These are phyloP conservation scores for Delphinus delphis DNA, from an alignment of 2,113 vertebrate species.

Conservation along the genomic window DNA sequence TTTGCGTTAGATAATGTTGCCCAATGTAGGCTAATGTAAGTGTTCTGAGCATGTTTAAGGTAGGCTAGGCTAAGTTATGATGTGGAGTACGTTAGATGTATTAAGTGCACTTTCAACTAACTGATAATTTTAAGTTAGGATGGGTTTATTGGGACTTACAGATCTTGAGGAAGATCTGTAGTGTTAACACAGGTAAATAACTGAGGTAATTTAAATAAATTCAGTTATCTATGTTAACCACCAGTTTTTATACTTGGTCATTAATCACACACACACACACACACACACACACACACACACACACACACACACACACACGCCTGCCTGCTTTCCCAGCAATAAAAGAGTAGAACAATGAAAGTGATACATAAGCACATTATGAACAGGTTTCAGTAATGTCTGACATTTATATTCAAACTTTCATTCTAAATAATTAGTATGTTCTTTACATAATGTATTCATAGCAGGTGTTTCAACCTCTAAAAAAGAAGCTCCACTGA, in stretches of 20 bases:
- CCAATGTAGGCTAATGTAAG: not conserved
- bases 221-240: not conserved
- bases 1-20: not conserved
- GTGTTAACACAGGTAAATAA: not conserved
- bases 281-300: no score
- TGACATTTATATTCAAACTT: slow-evolving; percentile 56
- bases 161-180: not conserved
- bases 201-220: not conserved
- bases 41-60: not conserved
- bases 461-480: slow-evolving; percentile 55
- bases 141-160: not conserved
- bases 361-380: slow-evolving; percentile 7
- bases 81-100: not conserved
- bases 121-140: not conserved
- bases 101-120: not conserved
- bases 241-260: not conserved
- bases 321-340: not conserved
- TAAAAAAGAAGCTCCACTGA: slow-evolving; percentile 43
- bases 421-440: slow-evolving; percentile 55
- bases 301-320: not conserved
- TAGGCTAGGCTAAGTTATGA: not conserved
- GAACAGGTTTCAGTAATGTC: slow-evolving; percentile 14
- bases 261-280: not conserved
- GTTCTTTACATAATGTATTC: slow-evolving; percentile 62
- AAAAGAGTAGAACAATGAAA: slow-evolving; percentile 35